Percentiles rank a stretch among this genome's conserved stretches.
Evolutionary conservation across 1,140 invertebrate species (phyloP).

Genomic region (Drosophila simulans): DNA sequence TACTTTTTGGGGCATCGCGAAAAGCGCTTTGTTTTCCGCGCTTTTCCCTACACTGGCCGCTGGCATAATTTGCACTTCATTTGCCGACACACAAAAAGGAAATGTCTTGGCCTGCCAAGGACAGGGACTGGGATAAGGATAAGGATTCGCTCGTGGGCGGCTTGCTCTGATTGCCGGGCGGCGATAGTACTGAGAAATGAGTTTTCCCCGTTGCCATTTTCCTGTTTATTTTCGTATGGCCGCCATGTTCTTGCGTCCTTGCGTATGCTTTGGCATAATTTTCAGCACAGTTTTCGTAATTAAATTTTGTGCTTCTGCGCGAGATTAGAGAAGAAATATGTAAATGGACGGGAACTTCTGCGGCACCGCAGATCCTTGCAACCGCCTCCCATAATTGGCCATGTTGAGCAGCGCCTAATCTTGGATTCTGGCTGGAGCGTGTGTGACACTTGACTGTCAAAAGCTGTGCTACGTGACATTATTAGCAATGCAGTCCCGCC

Average conservation of each 20-base stretch:
- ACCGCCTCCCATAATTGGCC: constrained; percentile 45
- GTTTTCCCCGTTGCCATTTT: constrained; percentile 22
- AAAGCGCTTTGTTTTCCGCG: constrained; percentile 46
- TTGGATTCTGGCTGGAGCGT: constrained; percentile 33
- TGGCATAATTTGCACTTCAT: constrained; percentile 77
- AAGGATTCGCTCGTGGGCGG: constrained; percentile 23
- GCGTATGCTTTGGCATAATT: constrained; percentile 68
- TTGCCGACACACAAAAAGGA: constrained; percentile 51
- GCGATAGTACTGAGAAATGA: constrained; percentile 54
- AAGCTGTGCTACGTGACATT: constrained; percentile 77
- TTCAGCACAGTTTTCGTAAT: constrained; percentile 41
- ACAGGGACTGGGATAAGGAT: constrained; percentile 34
- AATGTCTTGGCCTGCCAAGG: constrained; percentile 50
- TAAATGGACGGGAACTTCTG: neutral
- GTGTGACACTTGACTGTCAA: constrained; percentile 70
- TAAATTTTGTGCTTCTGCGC: constrained; percentile 41
- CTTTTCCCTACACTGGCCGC: constrained; percentile 48
- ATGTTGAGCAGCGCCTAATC: constrained; percentile 34
- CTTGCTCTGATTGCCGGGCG: constrained; percentile 30
- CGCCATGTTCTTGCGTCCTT: constrained; percentile 26
- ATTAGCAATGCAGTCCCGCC: constrained; percentile 71
- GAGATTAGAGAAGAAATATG: constrained; percentile 21
- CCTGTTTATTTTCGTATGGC: constrained; percentile 21
- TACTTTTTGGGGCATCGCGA: constrained; percentile 43
- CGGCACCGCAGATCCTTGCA: neutral